Percentiles rank a stretch among this genome's conserved stretches.
Conservation (phyloP, 1,140 invertebrate genomes). For the Zophobas morio region DNA sequence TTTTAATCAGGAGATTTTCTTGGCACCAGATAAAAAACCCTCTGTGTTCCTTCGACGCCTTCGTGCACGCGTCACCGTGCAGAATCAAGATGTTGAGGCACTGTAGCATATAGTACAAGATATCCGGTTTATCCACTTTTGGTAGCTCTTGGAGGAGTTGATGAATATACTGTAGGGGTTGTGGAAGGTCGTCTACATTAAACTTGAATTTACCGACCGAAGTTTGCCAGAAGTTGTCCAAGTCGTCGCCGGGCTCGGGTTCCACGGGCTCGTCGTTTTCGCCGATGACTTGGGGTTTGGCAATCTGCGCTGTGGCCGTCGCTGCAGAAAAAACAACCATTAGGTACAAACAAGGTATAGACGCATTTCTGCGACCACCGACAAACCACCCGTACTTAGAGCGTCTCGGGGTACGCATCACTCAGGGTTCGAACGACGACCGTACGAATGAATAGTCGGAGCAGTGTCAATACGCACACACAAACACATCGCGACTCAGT, state of each 20-base stretch:
- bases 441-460: too few relatives aligned
- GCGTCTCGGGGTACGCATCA: too few relatives aligned
- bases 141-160: slow-evolving; percentile 89
- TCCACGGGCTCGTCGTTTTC: slow-evolving; percentile 79
- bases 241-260: slow-evolving; percentile 78
- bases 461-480: too few relatives aligned
- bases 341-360: too few relatives aligned
- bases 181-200: slow-evolving; percentile 90
- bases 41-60: slow-evolving; percentile 89
- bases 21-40: slow-evolving; percentile 98
- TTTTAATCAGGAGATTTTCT: slow-evolving; percentile 95
- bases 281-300: slow-evolving; percentile 76
- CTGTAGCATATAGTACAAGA: slow-evolving; percentile 93
- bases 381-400: too few relatives aligned
- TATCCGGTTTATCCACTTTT: slow-evolving; percentile 89
- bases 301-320: slow-evolving; percentile 76
- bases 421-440: too few relatives aligned
- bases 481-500: too few relatives aligned
- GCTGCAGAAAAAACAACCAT: slow-evolving; percentile 64
- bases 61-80: slow-evolving; percentile 93
- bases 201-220: slow-evolving; percentile 94
- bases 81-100: slow-evolving; percentile 93
- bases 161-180: slow-evolving; percentile 93
- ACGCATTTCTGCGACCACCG: too few relatives aligned
- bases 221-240: slow-evolving; percentile 91